These are phyloP conservation scores for Limanda limanda DNA, from an alignment of 2,113 vertebrate genomes.

Conservation along the genomic window DNA sequence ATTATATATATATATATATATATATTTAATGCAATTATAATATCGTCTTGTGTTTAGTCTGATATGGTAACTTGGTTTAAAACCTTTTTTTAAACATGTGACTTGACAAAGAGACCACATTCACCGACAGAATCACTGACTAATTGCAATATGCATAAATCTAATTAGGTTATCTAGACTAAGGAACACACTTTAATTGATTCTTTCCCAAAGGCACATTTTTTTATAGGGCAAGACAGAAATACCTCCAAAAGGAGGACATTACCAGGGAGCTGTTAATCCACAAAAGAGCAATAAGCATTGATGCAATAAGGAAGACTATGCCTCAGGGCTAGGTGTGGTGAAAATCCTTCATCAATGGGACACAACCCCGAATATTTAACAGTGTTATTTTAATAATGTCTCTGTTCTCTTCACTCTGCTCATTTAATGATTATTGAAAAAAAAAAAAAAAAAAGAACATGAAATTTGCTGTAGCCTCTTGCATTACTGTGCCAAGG, in stretches of 20 bases:
- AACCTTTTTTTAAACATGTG: neutral
- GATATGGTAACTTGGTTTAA: too few species aligned
- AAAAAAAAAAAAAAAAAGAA: neutral
- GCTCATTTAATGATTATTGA: neutral
- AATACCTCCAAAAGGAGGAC: conserved; percentile 72
- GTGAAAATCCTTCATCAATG: neutral
- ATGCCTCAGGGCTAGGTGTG: neutral
- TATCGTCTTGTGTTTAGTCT: too few species aligned
- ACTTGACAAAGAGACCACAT: neutral
- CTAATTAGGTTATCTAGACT: conserved; percentile 46
- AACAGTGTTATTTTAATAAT: neutral
- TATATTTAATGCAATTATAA: too few species aligned
- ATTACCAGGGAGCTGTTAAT: conserved; percentile 40
- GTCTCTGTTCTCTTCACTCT: neutral
- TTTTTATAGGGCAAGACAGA: conserved; percentile 71
- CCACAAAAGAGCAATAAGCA: conserved; percentile 33
- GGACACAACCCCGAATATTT: neutral
- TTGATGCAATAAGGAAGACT: conserved; percentile 28
- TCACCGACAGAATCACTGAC: conserved; percentile 22
- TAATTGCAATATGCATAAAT: conserved; percentile 24
- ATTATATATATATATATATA: neutral
- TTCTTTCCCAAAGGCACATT: conserved; percentile 57
- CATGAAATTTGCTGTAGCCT: too few species aligned
- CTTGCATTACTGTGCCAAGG: too few species aligned
- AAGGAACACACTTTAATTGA: conserved; percentile 35